Evolutionary conservation across 2,113 vertebrate species (phyloP).

Genomic region (Geococcyx californianus): DNA sequence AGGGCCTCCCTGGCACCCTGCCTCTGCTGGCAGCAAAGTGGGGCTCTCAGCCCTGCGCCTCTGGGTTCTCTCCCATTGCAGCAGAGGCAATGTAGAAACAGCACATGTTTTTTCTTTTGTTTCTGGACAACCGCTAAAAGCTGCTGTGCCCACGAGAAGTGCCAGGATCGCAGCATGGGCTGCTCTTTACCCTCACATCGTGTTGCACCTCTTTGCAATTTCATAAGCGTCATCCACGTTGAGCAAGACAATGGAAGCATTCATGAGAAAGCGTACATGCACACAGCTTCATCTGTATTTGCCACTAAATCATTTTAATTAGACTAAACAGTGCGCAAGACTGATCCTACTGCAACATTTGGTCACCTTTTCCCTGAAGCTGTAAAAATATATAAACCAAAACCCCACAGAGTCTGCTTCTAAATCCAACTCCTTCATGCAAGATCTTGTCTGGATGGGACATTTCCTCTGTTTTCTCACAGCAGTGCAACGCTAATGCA

Average conservation of each 20-base stretch:
- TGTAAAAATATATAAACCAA: conserved; percentile 38
- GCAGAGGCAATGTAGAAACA: not conserved
- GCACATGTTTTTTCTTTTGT: conserved; percentile 48
- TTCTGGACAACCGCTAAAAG: conserved; percentile 53
- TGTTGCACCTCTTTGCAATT: conserved; percentile 24
- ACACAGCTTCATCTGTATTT: not conserved
- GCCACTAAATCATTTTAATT: conserved; percentile 41
- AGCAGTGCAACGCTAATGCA: not conserved
- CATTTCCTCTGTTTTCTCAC: conserved; percentile 11
- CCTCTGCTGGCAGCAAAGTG: conserved; percentile 42
- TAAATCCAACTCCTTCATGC: conserved; percentile 19
- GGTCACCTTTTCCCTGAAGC: conserved; percentile 19
- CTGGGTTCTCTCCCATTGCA: conserved; percentile 31
- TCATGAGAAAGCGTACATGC: not conserved
- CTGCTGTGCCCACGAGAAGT: conserved; percentile 12
- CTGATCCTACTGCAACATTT: not conserved
- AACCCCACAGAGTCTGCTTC: not conserved
- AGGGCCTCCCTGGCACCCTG: conserved; percentile 46
- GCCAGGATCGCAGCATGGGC: conserved; percentile 42
- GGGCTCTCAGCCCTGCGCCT: conserved; percentile 30
- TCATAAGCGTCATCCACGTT: conserved; percentile 9
- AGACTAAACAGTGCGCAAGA: conserved; percentile 3
- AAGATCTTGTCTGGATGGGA: not conserved
- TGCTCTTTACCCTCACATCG: conserved; percentile 14
- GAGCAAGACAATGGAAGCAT: conserved; percentile 37